These are phyloP conservation scores for Onychomys leucogaster DNA, from an alignment of 2,797 vertebrate genomes.

Conservation along the genomic window DNA sequence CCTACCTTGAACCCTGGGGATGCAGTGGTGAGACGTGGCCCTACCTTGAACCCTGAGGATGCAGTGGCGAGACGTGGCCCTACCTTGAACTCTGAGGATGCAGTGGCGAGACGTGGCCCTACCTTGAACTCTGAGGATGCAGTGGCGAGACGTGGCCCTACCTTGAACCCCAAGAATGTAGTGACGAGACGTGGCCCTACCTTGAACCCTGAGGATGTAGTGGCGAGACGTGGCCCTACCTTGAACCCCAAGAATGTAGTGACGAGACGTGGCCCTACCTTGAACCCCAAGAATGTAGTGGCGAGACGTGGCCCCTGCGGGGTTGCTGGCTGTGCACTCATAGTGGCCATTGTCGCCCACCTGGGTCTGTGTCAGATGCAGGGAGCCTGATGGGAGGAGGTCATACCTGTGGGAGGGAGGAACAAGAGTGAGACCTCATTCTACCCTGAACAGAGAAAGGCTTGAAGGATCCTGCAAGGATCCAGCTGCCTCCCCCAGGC, in stretches of 20 bases:
- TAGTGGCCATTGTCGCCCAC: conserved; percentile 92
- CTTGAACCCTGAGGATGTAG: conserved; percentile 93
- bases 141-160: conserved; percentile 89
- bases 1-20: conserved; percentile 94
- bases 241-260: conserved; percentile 92
- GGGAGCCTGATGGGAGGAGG: conserved; percentile 92
- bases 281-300: conserved; percentile 92
- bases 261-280: conserved; percentile 90
- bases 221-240: conserved; percentile 92
- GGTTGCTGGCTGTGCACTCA: conserved; percentile 92
- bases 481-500: background rate
- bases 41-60: conserved; percentile 93
- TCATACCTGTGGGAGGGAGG: conserved; percentile 87
- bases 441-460: background rate
- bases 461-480: background rate
- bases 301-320: conserved; percentile 90
- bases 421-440: background rate
- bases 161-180: conserved; percentile 94
- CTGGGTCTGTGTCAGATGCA: conserved; percentile 90
- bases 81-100: conserved; percentile 91
- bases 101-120: conserved; percentile 92
- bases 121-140: conserved; percentile 93
- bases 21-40: conserved; percentile 88
- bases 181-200: conserved; percentile 89
- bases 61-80: conserved; percentile 91